Evolutionary conservation across 1,140 invertebrate species (phyloP).

Genomic region (Zaprionus africanus): DNA sequence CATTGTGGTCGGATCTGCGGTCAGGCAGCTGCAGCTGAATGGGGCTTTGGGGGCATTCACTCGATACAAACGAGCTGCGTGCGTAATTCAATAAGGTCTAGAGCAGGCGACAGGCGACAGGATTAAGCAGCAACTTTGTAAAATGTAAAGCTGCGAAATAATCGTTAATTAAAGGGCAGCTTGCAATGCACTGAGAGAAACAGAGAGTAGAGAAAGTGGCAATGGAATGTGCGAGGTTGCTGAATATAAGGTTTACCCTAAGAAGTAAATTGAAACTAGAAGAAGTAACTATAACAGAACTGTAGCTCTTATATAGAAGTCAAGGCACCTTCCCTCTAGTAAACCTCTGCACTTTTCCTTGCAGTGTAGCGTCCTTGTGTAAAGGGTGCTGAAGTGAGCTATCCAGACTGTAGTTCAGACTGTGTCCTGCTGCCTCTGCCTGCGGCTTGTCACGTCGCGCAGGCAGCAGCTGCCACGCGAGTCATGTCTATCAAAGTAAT

Average conservation of each 20-base stretch:
- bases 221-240: neutral
- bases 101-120: constrained; percentile 8
- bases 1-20: constrained; percentile 56
- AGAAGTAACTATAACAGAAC: no score
- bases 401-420: no score
- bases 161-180: constrained; percentile 79
- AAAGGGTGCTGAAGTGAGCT: no score
- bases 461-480: constrained; percentile 35
- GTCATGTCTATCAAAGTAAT: constrained; percentile 74
- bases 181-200: constrained; percentile 8
- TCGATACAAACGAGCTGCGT: constrained; percentile 69
- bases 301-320: no score
- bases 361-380: neutral
- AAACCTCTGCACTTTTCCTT: neutral
- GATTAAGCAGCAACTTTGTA: constrained; percentile 64
- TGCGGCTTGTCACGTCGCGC: constrained; percentile 49
- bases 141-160: constrained; percentile 73
- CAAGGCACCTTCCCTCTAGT: no score
- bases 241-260: no score
- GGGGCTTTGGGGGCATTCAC: constrained; percentile 21
- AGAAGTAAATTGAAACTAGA: no score
- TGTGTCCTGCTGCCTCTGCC: constrained; percentile 17
- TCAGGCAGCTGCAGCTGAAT: constrained; percentile 46
- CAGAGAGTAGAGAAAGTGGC: neutral
- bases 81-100: constrained; percentile 76